Evolutionary conservation across 1,140 invertebrate genomes (phyloP).

Genomic region (Caenorhabditis remanei): DNA sequence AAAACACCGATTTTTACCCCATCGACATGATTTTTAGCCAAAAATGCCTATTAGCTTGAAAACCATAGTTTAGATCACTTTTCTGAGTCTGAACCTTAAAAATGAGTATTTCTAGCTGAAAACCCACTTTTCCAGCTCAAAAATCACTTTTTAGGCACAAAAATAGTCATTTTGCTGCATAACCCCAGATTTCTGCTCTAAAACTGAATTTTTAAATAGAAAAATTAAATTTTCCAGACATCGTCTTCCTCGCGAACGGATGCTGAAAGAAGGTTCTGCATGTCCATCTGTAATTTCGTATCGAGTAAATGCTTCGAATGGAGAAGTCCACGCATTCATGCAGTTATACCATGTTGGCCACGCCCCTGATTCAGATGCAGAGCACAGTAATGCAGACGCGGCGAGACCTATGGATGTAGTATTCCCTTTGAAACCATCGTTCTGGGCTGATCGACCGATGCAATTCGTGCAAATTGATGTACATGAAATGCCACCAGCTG

Average conservation of each 20-base stretch:
- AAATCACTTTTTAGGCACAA: too few relatives aligned
- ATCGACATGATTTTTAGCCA: too few relatives aligned
- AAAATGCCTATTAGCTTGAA: too few relatives aligned
- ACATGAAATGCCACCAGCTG: conserved; percentile 42
- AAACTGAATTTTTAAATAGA: too few relatives aligned
- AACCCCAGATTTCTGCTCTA: too few relatives aligned
- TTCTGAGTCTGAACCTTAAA: too few relatives aligned
- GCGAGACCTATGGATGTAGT: conserved; percentile 27
- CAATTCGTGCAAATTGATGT: conserved; percentile 58
- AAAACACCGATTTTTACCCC: too few relatives aligned
- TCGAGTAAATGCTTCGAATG: neutral
- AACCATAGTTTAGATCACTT: too few relatives aligned
- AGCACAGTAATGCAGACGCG: conserved; percentile 10
- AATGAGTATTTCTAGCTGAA: too few relatives aligned
- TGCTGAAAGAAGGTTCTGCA: conserved; percentile 48
- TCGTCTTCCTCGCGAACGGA: conserved; percentile 17
- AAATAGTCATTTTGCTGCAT: too few relatives aligned
- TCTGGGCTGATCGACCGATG: conserved; percentile 27
- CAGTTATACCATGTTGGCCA: conserved; percentile 55
- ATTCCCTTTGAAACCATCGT: conserved; percentile 31
- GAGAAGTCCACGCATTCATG: conserved; percentile 48
- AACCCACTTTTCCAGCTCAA: too few relatives aligned
- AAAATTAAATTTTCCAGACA: neutral
- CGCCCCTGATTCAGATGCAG: neutral
- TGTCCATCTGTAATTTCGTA: conserved; percentile 54